These are phyloP conservation scores for Grus americana DNA, from an alignment of 2,113 vertebrate genomes.

Conservation along the genomic window DNA sequence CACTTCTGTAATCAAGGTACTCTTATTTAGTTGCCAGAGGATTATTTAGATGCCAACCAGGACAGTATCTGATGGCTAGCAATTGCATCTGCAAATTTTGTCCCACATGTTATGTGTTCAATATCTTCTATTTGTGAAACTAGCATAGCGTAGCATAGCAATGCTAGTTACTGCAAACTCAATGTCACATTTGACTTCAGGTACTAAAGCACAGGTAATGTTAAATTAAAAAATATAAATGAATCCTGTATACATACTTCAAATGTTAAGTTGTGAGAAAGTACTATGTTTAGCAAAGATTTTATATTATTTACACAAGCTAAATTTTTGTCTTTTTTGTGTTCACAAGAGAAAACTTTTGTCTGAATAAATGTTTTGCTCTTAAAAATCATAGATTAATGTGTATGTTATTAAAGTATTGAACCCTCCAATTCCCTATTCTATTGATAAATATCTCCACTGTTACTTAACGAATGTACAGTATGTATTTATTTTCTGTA, in stretches of 20 bases:
- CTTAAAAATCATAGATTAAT: not conserved
- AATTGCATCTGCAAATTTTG: not conserved
- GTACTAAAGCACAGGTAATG: not conserved
- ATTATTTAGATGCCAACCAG: not conserved
- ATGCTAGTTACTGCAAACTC: not conserved
- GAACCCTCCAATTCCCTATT: not conserved
- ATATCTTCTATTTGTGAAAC: not conserved
- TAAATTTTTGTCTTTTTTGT: not conserved
- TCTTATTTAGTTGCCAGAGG: not conserved
- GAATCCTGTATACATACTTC: not conserved
- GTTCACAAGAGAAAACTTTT: not conserved
- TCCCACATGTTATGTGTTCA: not conserved
- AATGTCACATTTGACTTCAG: not conserved
- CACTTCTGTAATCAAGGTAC: not conserved
- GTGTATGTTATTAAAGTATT: not conserved
- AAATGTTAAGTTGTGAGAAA: not conserved
- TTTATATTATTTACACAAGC: not conserved
- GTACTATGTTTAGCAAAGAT: not conserved
- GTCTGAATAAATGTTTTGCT: not conserved
- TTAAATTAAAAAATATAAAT: not conserved
- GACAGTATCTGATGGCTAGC: not conserved
- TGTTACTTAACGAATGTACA: not conserved
- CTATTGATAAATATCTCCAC: not conserved
- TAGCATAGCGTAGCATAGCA: not conserved
- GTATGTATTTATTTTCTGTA: conserved; percentile 14